Conservation (phyloP, 2,888 invertebrate species). For the Platerodrilus igneus region DNA sequence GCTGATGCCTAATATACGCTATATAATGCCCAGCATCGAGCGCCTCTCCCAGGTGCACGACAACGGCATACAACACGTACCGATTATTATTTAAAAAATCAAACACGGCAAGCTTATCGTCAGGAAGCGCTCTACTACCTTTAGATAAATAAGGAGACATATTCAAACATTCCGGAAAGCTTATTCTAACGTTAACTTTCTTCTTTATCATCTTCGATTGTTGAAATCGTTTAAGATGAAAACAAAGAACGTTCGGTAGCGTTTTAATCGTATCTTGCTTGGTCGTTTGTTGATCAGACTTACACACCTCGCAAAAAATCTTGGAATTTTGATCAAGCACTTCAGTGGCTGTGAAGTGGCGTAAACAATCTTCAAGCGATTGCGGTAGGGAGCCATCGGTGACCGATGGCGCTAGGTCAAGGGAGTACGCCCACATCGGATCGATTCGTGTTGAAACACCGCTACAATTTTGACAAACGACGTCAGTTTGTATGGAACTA, state of each 20-base stretch:
- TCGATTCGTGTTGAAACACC: conserved; percentile 96
- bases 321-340: conserved; percentile 86
- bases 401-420: conserved; percentile 74
- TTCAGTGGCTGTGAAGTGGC: conserved; percentile 89
- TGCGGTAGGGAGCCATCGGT: conserved; percentile 59
- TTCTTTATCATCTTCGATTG: conserved; percentile 78
- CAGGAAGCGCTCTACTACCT: conserved; percentile 38
- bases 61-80: conserved; percentile 93
- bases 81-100: no score
- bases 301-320: conserved; percentile 89
- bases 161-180: conserved; percentile 91
- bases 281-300: conserved; percentile 86
- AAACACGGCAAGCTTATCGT: no score
- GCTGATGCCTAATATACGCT: conserved; percentile 90
- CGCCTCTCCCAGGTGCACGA: conserved; percentile 86
- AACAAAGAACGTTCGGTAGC: conserved; percentile 91
- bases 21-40: conserved; percentile 94
- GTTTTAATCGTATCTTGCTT: conserved; percentile 95
- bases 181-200: conserved; percentile 88
- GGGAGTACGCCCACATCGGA: conserved; percentile 96
- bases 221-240: conserved; percentile 94
- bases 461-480: conserved; percentile 91
- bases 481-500: conserved; percentile 92
- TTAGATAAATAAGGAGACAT: conserved; percentile 92
- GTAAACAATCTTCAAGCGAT: conserved; percentile 83